Percentiles rank a stretch among this genome's conserved stretches.
These are phyloP conservation scores for Mythimna ferrago DNA, from an alignment of 2,888 invertebrate genomes.

Conservation along the genomic window DNA sequence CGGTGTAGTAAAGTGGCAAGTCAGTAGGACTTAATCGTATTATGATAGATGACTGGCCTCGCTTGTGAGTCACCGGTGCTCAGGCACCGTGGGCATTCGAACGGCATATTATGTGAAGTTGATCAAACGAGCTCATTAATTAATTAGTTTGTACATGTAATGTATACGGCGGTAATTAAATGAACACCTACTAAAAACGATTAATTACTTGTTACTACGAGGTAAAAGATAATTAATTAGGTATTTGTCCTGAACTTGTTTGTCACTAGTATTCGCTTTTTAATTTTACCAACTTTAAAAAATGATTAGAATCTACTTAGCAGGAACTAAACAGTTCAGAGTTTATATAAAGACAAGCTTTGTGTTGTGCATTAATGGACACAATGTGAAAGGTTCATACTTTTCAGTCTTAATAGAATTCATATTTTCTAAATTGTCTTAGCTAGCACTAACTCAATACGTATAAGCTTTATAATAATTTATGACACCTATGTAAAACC, in stretches of 20 bases:
- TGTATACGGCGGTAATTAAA: conserved; percentile 30
- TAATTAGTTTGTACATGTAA: conserved; percentile 36
- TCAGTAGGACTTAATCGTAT: conserved; percentile 69
- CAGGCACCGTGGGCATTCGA: conserved; percentile 53
- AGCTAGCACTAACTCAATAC: background rate
- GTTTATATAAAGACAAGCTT: background rate
- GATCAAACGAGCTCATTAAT: conserved; percentile 50
- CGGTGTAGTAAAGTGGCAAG: conserved; percentile 60
- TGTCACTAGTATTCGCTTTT: conserved; percentile 22
- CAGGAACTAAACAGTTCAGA: background rate
- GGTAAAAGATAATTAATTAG: conserved; percentile 21
- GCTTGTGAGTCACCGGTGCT: conserved; percentile 72
- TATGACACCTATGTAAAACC: background rate
- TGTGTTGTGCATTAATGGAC: too few species aligned
- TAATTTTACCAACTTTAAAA: background rate
- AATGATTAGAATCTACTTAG: background rate
- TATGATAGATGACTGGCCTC: conserved; percentile 75
- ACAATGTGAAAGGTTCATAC: background rate
- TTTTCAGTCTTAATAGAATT: background rate
- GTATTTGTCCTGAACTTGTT: background rate
- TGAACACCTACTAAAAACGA: conserved; percentile 17
- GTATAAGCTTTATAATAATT: background rate
- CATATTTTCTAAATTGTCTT: background rate
- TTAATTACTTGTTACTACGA: conserved; percentile 36
- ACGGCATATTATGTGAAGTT: conserved; percentile 34